Evolutionary conservation across 2,888 invertebrate genomes (phyloP), one percentile per base, ranked within the genome.

Genomic region (Andrena flavipes): DNA sequence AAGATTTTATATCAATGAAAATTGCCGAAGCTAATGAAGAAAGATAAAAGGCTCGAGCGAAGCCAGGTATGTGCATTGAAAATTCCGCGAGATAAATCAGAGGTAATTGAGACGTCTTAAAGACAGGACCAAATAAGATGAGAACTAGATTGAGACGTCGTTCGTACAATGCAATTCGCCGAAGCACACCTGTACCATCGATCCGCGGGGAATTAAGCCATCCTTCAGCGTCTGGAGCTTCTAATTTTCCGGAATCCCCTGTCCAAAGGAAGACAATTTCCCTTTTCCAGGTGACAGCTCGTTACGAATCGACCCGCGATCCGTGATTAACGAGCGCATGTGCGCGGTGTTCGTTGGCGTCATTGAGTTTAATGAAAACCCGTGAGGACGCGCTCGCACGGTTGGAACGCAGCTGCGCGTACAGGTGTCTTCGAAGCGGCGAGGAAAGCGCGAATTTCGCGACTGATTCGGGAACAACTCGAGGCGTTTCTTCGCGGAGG

Each of bases 291-390:
- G 59, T 26, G 75, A 84, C 80, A 62, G 82, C 77, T 87, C 82
- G 82, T 88, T 88, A 80, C 33, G 60, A 49, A 85, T 82, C 80
- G 69, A 20, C 30, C 30, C 62, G n/a, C 30, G 72, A 78, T 62
- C 69, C 69, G 84, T 86, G 90, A 91, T 91, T 91, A 88, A 91
- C 91, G 89, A 87, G 82, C 89, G 76, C 91, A 87, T 88, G 88
- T 90, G 88, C 69, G 76, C 73, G 63, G 76, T 87, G 89, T 90
- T 88, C 80, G 89, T 81, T 88, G 91, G 85, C 88, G 89, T 88
- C 87, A 88, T 84, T 88, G 81, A 76, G 73, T 80, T 67, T 74
- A 75, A 82, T 79, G 81, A 62, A 76, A 73, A 29, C 60, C 71
- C 20, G 48, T 54, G 67, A 65, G 67, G 56, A 67, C 73, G 33